phyloP scores from a whole-genome alignment of 2,888 invertebrate genomes.

The Metallyticus violacea region DNA sequence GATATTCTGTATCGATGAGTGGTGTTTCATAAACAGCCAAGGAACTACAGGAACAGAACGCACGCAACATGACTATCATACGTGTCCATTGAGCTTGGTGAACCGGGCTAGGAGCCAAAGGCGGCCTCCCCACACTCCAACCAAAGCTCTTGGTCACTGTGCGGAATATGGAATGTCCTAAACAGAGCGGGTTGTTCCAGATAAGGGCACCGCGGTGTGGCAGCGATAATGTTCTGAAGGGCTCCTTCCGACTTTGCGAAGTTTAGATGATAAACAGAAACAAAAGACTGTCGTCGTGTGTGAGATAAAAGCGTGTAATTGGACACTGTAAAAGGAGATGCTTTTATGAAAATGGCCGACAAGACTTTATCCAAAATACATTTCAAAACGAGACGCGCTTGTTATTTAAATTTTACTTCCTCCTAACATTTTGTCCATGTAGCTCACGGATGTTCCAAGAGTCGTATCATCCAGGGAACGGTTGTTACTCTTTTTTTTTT shows the following conservation, averaged over 20 bases:
- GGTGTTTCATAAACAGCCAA: no score
- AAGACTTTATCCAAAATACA: not conserved
- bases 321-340: not conserved
- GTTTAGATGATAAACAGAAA: not conserved
- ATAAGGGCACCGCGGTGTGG: not conserved
- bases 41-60: not conserved
- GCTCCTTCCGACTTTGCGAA: not conserved
- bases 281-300: not conserved
- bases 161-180: not conserved
- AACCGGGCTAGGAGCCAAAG: not conserved
- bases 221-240: not conserved
- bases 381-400: not conserved
- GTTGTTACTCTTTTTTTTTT: no score
- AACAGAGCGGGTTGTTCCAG: not conserved
- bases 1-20: no score
- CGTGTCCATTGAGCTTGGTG: not conserved
- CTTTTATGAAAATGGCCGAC: not conserved
- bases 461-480: no score
- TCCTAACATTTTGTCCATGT: not conserved
- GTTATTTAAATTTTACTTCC: not conserved
- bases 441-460: not conserved
- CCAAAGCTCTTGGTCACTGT: not conserved
- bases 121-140: not conserved
- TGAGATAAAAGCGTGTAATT: not conserved
- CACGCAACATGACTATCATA: not conserved